phyloP scores from a whole-genome alignment of 1,140 invertebrate genomes.

The Acromyrmex charruanus region DNA sequence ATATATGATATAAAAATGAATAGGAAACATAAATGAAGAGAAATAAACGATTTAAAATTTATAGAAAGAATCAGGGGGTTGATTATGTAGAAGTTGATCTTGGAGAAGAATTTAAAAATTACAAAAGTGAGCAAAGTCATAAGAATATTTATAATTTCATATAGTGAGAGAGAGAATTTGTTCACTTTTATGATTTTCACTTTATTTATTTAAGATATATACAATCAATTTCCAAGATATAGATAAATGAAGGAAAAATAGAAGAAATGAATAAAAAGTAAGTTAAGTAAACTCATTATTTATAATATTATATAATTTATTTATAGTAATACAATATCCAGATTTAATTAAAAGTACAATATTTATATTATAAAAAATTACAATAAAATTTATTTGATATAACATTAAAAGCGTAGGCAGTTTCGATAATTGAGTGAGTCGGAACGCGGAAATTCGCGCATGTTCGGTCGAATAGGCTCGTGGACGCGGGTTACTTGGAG shows the following conservation, averaged over 20 bases:
- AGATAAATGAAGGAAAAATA: not conserved
- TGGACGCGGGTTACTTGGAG: slow-evolving; percentile 51
- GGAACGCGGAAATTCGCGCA: slow-evolving; percentile 42
- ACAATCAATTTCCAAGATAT: not conserved
- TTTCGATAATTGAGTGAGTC: not conserved
- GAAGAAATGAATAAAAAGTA: not conserved
- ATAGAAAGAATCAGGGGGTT: too few species aligned
- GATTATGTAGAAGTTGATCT: too few species aligned
- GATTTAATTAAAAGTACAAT: not conserved
- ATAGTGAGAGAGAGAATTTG: too few species aligned
- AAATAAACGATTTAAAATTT: not conserved
- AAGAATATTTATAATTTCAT: too few species aligned
- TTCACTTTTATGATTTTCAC: too few species aligned
- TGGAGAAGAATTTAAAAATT: too few species aligned
- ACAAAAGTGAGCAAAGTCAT: too few species aligned
- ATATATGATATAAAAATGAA: not conserved
- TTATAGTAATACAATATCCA: not conserved
- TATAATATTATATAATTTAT: not conserved
- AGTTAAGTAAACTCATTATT: not conserved
- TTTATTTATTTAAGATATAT: too few species aligned
- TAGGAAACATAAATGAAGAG: not conserved
- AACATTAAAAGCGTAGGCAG: not conserved
- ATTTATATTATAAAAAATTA: not conserved
- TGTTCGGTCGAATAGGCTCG: slow-evolving; percentile 45
- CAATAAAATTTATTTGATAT: not conserved